Conservation (phyloP, 2,888 invertebrate genomes). For the Xestoiulus laeticollis region DNA sequence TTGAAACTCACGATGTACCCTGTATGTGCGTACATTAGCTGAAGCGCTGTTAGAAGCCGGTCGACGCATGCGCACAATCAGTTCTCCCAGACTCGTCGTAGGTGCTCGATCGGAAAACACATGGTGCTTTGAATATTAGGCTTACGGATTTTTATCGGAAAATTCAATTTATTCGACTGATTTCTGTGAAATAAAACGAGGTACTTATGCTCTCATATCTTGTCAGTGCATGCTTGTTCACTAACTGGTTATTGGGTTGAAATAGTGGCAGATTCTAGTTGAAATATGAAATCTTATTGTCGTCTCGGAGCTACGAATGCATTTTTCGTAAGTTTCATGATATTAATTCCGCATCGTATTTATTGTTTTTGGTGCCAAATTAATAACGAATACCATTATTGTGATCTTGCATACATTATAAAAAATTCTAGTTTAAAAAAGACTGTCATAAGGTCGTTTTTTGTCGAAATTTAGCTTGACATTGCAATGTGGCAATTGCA, state of each 20-base stretch:
- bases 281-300: not conserved
- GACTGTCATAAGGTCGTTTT: not conserved
- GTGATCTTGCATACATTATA: not conserved
- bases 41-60: not conserved
- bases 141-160: constrained; percentile 35
- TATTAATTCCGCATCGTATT: not conserved
- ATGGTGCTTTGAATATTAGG: not conserved
- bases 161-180: not conserved
- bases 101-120: constrained; percentile 2
- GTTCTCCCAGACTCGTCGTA: not conserved
- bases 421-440: not conserved
- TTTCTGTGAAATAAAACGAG: constrained; percentile 38
- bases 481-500: too few species aligned
- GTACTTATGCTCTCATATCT: constrained; percentile 45
- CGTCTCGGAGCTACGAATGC: not conserved
- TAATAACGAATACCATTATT: not conserved
- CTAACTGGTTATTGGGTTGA: not conserved
- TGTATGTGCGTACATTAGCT: not conserved
- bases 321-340: not conserved
- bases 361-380: not conserved
- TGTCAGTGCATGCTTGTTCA: constrained; percentile 40
- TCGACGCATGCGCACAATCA: constrained; percentile 23
- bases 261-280: not conserved
- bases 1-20: not conserved
- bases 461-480: too few species aligned